Conservation (phyloP, 2,888 invertebrate genomes). For the Polydrusus tereticollis region DNA sequence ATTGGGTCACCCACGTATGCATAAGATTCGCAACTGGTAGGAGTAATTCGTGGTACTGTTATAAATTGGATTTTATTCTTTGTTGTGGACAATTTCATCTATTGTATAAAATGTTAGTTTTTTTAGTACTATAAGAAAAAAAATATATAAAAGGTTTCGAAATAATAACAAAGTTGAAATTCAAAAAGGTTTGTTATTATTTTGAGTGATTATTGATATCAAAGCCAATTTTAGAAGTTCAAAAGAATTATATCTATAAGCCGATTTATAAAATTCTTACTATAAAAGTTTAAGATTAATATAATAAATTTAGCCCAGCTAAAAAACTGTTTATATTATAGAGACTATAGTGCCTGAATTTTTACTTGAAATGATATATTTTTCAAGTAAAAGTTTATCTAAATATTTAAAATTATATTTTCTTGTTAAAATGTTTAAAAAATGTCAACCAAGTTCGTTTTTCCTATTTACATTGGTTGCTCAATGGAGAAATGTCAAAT, state of each 20-base stretch:
- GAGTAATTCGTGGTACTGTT: too few relatives aligned
- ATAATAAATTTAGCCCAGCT: slow-evolving; percentile 32
- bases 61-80: slow-evolving; percentile 40
- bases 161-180: background rate
- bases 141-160: background rate
- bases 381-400: slow-evolving; percentile 55
- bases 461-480: background rate
- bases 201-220: background rate
- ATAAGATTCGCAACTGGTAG: too few relatives aligned
- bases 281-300: slow-evolving; percentile 1
- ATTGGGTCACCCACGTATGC: too few relatives aligned
- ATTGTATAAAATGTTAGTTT: background rate
- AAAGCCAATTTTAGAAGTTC: slow-evolving; percentile 23
- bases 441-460: background rate
- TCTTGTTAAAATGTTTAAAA: slow-evolving; percentile 30
- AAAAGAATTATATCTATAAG: slow-evolving; percentile 21
- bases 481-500: slow-evolving; percentile 8
- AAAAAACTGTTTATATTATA: slow-evolving; percentile 22
- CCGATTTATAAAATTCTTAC: slow-evolving; percentile 19
- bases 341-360: slow-evolving; percentile 58
- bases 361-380: slow-evolving; percentile 53
- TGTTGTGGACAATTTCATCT: slow-evolving; percentile 2
- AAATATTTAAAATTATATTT: slow-evolving; percentile 51
- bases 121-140: background rate
- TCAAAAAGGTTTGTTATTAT: slow-evolving; percentile 1